Evolutionary conservation across 2,797 vertebrate genomes (phyloP).

Genomic region (Botia almorhae): DNA sequence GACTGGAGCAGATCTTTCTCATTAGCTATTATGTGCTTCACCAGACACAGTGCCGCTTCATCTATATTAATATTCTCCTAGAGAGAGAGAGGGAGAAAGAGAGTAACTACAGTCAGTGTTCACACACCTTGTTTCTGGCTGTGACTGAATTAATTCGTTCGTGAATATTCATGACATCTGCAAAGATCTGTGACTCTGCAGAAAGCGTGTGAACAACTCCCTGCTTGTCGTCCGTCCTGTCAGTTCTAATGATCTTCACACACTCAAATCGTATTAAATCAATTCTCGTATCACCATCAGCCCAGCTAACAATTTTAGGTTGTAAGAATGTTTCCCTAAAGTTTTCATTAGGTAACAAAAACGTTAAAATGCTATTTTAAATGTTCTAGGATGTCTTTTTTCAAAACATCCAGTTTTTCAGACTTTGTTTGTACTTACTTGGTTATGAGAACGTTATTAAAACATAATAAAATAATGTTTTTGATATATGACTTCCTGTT

Average conservation of each 20-base stretch:
- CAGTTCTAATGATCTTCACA: background rate
- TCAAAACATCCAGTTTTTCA: no score
- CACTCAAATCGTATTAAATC: background rate
- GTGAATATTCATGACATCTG: constrained; percentile 56
- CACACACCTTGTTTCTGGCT: constrained; percentile 24
- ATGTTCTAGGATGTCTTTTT: no score
- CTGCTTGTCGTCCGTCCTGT: constrained; percentile 5
- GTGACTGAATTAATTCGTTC: constrained; percentile 39
- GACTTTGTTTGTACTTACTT: no score
- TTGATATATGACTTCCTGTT: no score
- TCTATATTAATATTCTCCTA: constrained; percentile 95
- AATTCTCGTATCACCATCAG: no score
- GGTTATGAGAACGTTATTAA: no score
- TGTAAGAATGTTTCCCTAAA: no score
- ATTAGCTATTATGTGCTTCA: constrained; percentile 93
- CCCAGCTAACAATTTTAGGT: no score
- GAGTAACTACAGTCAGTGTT: constrained; percentile 19
- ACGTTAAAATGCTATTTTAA: no score
- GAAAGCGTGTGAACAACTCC: constrained; percentile 19
- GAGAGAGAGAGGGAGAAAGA: constrained; percentile 32
- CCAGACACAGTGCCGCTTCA: constrained; percentile 91
- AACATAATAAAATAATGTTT: no score
- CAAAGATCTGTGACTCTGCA: constrained; percentile 49
- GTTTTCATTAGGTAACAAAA: no score
- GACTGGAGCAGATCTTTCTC: constrained; percentile 87